Conservation (phyloP, 2,113 vertebrate genomes). For the Bubo scandiacus region DNA sequence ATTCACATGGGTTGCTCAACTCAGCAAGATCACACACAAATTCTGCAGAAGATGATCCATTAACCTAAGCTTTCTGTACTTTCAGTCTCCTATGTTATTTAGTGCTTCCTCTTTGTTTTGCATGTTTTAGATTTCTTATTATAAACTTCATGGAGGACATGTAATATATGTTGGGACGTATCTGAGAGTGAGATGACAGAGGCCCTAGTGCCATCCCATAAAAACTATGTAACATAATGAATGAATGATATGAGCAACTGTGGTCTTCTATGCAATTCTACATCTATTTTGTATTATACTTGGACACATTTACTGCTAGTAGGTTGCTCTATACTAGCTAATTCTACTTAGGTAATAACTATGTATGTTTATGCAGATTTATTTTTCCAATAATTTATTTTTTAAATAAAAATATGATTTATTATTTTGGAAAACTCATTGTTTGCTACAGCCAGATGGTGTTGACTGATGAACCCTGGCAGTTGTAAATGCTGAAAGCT, state of each 20-base stretch:
- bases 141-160: not conserved
- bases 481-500: not conserved
- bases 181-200: not conserved
- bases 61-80: not conserved
- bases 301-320: not conserved
- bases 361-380: not conserved
- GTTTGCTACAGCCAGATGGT: not conserved
- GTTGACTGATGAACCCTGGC: not conserved
- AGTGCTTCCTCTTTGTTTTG: not conserved
- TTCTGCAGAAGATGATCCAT: not conserved
- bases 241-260: not conserved
- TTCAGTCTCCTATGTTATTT: not conserved
- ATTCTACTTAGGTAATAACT: not conserved
- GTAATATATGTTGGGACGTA: not conserved
- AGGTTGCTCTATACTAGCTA: not conserved
- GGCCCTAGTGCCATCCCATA: not conserved
- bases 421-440: not conserved
- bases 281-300: not conserved
- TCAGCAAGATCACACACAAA: not conserved
- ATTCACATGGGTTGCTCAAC: not conserved
- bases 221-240: not conserved
- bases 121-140: not conserved
- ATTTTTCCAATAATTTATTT: not conserved
- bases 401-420: slow-evolving; percentile 21
- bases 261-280: not conserved